Evolutionary conservation across 2,797 vertebrate genomes (phyloP).

Genomic region (Dromococcyx pavoninus): DNA sequence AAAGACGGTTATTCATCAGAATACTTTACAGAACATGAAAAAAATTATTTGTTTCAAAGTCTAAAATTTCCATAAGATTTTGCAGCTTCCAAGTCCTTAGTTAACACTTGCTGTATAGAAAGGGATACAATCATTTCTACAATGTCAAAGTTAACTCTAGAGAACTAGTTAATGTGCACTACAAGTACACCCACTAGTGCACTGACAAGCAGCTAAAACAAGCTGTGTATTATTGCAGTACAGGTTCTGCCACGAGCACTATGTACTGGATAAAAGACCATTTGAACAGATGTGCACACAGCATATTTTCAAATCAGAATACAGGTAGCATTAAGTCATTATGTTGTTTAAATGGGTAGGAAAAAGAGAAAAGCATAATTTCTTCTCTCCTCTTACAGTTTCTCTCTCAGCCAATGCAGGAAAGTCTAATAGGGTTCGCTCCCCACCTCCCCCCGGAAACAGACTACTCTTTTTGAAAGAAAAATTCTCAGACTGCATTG

Average conservation of each 20-base stretch:
- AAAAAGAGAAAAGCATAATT: background rate
- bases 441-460: rapidly evolving
- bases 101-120: background rate
- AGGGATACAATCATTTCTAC: background rate
- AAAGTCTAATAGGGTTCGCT: background rate
- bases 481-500: background rate
- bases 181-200: rapidly evolving
- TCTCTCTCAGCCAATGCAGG: background rate
- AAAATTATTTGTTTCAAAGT: background rate
- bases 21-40: background rate
- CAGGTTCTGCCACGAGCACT: background rate
- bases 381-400: background rate
- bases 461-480: background rate
- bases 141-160: background rate
- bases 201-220: rapidly evolving
- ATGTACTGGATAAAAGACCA: background rate
- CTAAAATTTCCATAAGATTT: background rate
- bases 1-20: background rate
- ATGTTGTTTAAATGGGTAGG: background rate
- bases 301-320: background rate
- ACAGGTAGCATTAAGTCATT: background rate
- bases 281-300: background rate
- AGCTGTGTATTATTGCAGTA: rapidly evolving
- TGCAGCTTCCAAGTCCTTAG: background rate
- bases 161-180: background rate